These are phyloP conservation scores for Chrysocyon brachyurus DNA, from an alignment of 2,797 vertebrate genomes.

Conservation along the genomic window DNA sequence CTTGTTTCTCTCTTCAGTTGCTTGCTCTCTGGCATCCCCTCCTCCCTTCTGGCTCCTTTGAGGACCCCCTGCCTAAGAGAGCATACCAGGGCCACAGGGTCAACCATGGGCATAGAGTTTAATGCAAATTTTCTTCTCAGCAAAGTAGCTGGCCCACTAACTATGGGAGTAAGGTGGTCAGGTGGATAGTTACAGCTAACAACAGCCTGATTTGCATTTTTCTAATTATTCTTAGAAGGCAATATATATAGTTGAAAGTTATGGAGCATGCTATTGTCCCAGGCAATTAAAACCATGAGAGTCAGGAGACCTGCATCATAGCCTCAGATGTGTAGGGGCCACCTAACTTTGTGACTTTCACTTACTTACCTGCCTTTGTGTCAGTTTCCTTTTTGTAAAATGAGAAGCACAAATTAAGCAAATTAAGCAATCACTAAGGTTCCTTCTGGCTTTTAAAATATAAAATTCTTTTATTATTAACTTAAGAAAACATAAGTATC, in stretches of 20 bases:
- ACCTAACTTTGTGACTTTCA: neutral
- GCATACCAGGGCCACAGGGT: neutral
- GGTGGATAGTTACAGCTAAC: neutral
- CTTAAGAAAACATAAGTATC: conserved; percentile 23
- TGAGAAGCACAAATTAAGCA: neutral
- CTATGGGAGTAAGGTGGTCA: neutral
- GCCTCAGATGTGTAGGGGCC: neutral
- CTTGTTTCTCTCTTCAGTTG: neutral
- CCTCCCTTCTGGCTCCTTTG: neutral
- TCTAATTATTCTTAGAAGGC: conserved; percentile 25
- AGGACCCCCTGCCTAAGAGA: neutral
- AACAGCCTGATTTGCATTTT: conserved; percentile 46
- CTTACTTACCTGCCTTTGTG: neutral
- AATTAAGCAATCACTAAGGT: neutral
- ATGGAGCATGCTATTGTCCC: neutral
- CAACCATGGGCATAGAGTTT: neutral
- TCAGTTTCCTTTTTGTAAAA: neutral
- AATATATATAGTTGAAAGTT: neutral
- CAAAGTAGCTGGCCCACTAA: neutral
- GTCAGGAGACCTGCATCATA: neutral
- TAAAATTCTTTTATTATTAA: neutral
- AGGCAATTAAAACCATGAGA: neutral
- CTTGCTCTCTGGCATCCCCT: neutral
- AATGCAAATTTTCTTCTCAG: neutral
- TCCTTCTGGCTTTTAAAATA: conserved; percentile 2